phyloP scores from a whole-genome alignment of 2,113 vertebrate genomes.

The Colistium nudipinnis region DNA sequence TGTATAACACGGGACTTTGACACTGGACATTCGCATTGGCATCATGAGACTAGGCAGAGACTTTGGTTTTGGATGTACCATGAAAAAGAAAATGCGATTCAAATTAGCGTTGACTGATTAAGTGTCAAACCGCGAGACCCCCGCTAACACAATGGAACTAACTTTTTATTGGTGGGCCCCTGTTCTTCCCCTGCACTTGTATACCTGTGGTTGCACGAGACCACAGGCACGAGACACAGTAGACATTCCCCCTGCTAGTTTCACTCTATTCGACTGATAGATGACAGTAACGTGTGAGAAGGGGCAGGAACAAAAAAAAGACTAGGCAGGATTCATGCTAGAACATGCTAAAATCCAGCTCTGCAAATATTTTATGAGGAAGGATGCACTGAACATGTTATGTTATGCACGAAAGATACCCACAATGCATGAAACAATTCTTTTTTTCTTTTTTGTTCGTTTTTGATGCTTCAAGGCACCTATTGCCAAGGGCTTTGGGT shows the following conservation, averaged over 20 bases:
- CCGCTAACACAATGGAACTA: background rate
- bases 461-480: background rate
- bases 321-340: too few relatives aligned
- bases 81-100: background rate
- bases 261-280: background rate
- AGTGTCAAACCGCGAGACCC: too few relatives aligned
- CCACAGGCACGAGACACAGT: background rate
- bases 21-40: background rate
- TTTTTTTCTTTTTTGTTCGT: too few relatives aligned
- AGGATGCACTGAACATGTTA: too few relatives aligned
- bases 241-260: background rate
- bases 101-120: background rate
- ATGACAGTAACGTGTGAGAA: background rate
- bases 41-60: background rate
- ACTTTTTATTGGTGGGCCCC: background rate
- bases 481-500: background rate
- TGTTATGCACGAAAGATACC: background rate
- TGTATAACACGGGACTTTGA: background rate
- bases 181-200: background rate
- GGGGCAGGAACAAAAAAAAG: background rate
- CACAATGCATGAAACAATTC: background rate
- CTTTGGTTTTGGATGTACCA: background rate
- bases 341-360: too few relatives aligned
- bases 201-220: background rate
- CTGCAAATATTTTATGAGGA: too few relatives aligned